Percentiles rank a stretch among this genome's conserved stretches.
These are phyloP conservation scores for Procavia capensis DNA, from an alignment of 2,113 vertebrate genomes.

Conservation along the genomic window DNA sequence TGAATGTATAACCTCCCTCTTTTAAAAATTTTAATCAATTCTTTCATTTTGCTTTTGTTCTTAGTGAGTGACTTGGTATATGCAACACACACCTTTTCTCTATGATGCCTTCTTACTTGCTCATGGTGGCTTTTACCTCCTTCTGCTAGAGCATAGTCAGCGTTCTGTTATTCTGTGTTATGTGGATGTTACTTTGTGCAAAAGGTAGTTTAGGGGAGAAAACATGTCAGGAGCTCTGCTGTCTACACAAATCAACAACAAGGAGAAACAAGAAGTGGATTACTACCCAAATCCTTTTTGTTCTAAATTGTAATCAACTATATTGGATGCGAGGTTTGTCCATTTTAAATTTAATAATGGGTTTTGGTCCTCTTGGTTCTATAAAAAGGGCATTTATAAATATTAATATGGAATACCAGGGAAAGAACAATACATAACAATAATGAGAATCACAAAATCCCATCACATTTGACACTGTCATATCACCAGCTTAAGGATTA, in stretches of 20 bases:
- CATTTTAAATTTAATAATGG: slow-evolving; percentile 86
- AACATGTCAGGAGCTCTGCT: slow-evolving; percentile 68
- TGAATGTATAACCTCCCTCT: slow-evolving; percentile 13
- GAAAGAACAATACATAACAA: slow-evolving; percentile 90
- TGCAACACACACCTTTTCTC: slow-evolving; percentile 35
- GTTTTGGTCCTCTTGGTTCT: slow-evolving; percentile 82
- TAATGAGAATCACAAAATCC: slow-evolving; percentile 91
- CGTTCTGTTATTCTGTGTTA: slow-evolving; percentile 60
- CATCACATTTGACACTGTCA: slow-evolving; percentile 90
- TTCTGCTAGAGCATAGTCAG: slow-evolving; percentile 33
- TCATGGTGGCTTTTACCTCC: not conserved
- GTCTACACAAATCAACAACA: slow-evolving; percentile 72
- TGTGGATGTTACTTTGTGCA: slow-evolving; percentile 66
- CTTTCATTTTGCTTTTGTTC: slow-evolving; percentile 42
- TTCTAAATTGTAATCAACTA: slow-evolving; percentile 89
- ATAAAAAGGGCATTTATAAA: slow-evolving; percentile 91
- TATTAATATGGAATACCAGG: slow-evolving; percentile 87
- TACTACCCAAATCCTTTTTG: slow-evolving; percentile 84
- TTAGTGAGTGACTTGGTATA: not conserved
- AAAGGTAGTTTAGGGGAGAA: not conserved
- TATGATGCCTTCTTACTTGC: not conserved
- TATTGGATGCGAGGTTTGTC: slow-evolving; percentile 85
- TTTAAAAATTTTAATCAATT: not conserved
- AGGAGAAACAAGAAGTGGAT: slow-evolving; percentile 80
- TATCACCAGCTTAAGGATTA: slow-evolving; percentile 92